Evolutionary conservation across 2,888 invertebrate species (phyloP), one percentile per base, ranked within the genome.

Genomic region (Cantharis rustica): DNA sequence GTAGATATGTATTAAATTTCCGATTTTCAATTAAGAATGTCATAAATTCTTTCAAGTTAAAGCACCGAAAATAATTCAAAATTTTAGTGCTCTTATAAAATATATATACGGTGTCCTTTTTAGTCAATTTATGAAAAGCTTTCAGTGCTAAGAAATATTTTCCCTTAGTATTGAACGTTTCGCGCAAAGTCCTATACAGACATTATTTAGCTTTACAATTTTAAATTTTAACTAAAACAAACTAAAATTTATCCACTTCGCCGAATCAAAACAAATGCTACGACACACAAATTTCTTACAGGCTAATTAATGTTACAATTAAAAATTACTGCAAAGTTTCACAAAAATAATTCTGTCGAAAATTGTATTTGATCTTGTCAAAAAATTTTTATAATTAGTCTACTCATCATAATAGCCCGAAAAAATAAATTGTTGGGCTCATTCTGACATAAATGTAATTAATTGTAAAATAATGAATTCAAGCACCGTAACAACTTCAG

Each of bases 391-490:
- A 20, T 66, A 66, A 66, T 66, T 66, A 66, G 64, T 66, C 64
- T 66, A 66, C 64, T 66, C 23, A 66, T 66, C 64, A 20, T 20
- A 15, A 23, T 20, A 66, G 7, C 64, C 10, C n/a, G 17, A 66
- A 66, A 66, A 66, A 66, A 66, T 66, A 66, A 66, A 66, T 66
- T 66, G 64, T 66, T 66, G 23, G 7, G 47, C 47, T 17, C 16
- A 23, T 20, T 17, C 64, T 66, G 64, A 20, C 64, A 16, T 66
- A 66, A 66, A 66, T 20, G 23, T 66, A 66, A 66, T 66, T 66
- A 66, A 66, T 66, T 66, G 64, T 66, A 20, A 66, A 66, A 66
- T 66, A 66, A 66, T 66, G 64, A 66, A 66, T 66, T 66, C 64
- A 66, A 66, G 64, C 17, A 66, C 64, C 64, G 64, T 66, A 66